These are phyloP conservation scores for Dendroctonus ponderosae DNA, from an alignment of 1,140 invertebrate species.

Conservation along the genomic window DNA sequence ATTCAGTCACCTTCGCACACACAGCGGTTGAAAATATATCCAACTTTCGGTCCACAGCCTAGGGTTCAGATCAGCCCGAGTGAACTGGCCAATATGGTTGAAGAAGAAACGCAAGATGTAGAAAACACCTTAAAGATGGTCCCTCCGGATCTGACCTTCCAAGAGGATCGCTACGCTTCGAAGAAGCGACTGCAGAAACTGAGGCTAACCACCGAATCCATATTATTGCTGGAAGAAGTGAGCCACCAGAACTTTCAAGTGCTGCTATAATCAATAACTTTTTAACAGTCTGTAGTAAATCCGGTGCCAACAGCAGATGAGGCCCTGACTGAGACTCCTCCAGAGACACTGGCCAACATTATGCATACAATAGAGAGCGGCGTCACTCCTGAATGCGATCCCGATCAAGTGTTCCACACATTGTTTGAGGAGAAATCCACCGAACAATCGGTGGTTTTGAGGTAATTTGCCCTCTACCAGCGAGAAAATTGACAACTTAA, in stretches of 20 bases:
- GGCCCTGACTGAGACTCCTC: constrained; percentile 35
- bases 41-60: not conserved
- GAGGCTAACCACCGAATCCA: constrained; percentile 35
- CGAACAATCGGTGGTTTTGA: constrained; percentile 29
- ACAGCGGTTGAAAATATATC: too few species aligned
- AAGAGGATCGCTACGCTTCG: constrained; percentile 29
- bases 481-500: not conserved
- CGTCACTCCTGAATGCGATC: constrained; percentile 32
- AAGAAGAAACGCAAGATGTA: constrained; percentile 43
- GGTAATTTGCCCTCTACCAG: not conserved
- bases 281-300: constrained; percentile 33
- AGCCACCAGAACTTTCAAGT: too few species aligned
- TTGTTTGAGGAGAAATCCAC: constrained; percentile 38
- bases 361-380: constrained; percentile 44
- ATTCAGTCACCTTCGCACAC: not conserved
- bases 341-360: constrained; percentile 41
- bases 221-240: constrained; percentile 36
- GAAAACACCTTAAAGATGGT: constrained; percentile 40
- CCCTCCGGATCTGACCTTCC: constrained; percentile 34
- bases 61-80: constrained; percentile 26
- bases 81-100: constrained; percentile 35
- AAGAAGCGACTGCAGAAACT: constrained; percentile 38
- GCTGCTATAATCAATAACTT: not conserved
- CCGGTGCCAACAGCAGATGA: constrained; percentile 38
- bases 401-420: constrained; percentile 41